Base-by-base conservation (phyloP, 2,797 vertebrate species). In the Emydoidea blandingii region DNA sequence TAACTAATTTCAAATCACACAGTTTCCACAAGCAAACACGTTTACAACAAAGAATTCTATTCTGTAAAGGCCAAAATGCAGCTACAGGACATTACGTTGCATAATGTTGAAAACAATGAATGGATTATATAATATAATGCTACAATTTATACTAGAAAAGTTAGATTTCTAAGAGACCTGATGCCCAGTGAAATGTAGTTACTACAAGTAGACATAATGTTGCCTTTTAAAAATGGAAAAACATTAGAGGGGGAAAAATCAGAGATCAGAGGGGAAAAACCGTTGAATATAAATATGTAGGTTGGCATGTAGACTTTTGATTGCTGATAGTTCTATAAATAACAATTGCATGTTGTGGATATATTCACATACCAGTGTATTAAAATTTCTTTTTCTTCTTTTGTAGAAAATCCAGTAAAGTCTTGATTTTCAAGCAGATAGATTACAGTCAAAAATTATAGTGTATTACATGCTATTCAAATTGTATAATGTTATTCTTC, bases 341-440 rank as follows among this genome's bases (percentile, higher is more conserved):
- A 90, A 44, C 31, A 90, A 34, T 1, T 41, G 37, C 0, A 5
- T 44, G 34, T 10, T 6, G 21, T 93, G 79, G 56, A 16, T 52
- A 81, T 0, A 1, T 4, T 44, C 72, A 31, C 76, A 54, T 5
- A 19, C 0, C 53, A 72, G 37, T 23, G 2, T 0, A 8, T 31
- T 52, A 12, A 44, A 8, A 19, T 89, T 41, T 79, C 47, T 50
- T 78, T 78, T 47, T 49, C 84, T 82, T 78, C 65, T 21, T 59
- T 57, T 5, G 3, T 18, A 49, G 52, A 53, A 90, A 93, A 93
- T 8, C 18, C 27, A 41, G 5, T 44, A 87, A 41, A 34, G 80
- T 74, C 85, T 83, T 29, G 47, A 41, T 88, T 91, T 53, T 91
- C 18, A 50, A 86, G 54, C 41, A 78, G 44, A 8, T 44, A 44